Evolutionary conservation across 2,888 invertebrate species (phyloP), one percentile per base, ranked within the genome.

Genomic region (Agrilus cyanescens): DNA sequence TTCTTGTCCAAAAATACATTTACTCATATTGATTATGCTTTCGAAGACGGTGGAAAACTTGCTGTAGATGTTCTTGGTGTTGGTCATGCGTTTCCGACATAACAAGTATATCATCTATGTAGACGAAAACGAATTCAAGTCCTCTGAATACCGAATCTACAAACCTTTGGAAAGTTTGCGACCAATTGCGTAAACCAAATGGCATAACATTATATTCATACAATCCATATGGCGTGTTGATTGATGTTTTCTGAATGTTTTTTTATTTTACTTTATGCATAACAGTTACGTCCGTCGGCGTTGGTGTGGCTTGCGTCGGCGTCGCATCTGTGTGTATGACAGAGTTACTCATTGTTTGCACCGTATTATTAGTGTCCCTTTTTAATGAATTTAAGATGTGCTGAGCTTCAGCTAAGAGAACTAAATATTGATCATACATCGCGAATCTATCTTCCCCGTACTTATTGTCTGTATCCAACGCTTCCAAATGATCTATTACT

Each of bases 221-320:
- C 4, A 63, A 43, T 4, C 61, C 63, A 40, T 62, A 57, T 1
- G 62, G 61, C 3, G 63, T 64, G 1, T 46, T 58, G 2, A 65
- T 56, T 0, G 60, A 62, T 4, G 62, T 63, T 46, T 66, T 66
- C 2, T 37, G 45, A 12, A 65, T 53, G 44, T 64, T 58, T 12
- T 53, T n/a, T n/a, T n/a, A 4, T 4, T 10, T 25, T 10, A 25
- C 25, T 2, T 25, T 25, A 6, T 25, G 10, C 10, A 10, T 25
- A 10, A 25, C 25, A 25, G 10, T 10, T 25, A 10, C 8, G 2
- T 25, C 25, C 10, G 25, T 25, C 10, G 25, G 25, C 8, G 25
- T 4, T 5, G 20, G 20, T 5, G 20, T 20, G 3, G 4, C 5
- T 5, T 4, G 20, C 20, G 3, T 4, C n/a, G 3, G 20, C 20